Evolutionary conservation across 1,140 invertebrate species (phyloP), one percentile per base, ranked within the genome.

Genomic region (Fopius arisanus): DNA sequence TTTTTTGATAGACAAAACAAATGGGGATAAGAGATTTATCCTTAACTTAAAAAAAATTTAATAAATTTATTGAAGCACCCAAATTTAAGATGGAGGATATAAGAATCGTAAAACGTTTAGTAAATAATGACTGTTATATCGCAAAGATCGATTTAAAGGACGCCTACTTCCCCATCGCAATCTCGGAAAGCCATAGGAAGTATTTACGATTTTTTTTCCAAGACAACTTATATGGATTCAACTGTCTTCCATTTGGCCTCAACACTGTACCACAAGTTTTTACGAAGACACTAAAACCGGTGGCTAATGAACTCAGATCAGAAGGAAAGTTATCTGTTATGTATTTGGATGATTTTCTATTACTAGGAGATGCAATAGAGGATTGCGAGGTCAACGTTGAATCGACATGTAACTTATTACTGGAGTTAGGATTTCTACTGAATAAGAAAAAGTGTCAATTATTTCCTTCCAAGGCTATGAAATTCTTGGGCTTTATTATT

Each of bases 161-260:
- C 19, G 2, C 51, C 7, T 54, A 54, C 21, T 54, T 21, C 12
- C 23, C 16, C 7, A 54, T 54, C 4, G 3, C 51, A 23, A 23
- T 54, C 12, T 1, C 5, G 2, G 12, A 54, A 54, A 54, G 2
- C 7, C 3, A 54, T 21, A 23, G 51, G 12, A 54, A 54, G 21
- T 54, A 10, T 23, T 21, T 54, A 54, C 7, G 51, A 21, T 54
- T 54, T 12, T 21, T 3, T 4, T 7, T 54, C 16, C 1, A 41
- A 12, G 23, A 41, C 16, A 2, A 21, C 1, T 16, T 41, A n/a
- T 67, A 31, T 29, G 29, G 62, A 23, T 70, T 70, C 31, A 37
- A 23, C 3, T 37, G 51, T 62, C 40, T 70, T 23, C 69, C 54
- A 0, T 70, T 70, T 70, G 69, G 69, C 14, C 19, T 70, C 3